Evolutionary conservation across 1,140 invertebrate genomes (phyloP).

Genomic region (Diorhabda carinulata): DNA sequence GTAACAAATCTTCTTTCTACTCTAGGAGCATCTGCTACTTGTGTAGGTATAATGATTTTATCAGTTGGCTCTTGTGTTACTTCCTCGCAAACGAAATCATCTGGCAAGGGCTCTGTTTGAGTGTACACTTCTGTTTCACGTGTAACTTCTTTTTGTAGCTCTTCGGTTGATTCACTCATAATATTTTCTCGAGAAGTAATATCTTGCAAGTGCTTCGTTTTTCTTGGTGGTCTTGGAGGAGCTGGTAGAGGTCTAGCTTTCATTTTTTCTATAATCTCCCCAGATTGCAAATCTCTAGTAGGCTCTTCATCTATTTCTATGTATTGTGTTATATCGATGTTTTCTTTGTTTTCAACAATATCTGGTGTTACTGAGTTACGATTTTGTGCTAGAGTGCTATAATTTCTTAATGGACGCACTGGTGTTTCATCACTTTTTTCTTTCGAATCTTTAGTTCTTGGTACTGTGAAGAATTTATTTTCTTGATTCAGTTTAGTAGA

Average conservation of each 20-base stretch:
- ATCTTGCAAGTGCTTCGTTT: constrained; percentile 47
- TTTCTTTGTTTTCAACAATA: constrained; percentile 49
- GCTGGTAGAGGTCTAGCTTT: constrained; percentile 76
- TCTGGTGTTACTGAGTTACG: constrained; percentile 29
- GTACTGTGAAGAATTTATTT: constrained; percentile 54
- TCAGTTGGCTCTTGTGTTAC: constrained; percentile 44
- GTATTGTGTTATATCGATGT: constrained; percentile 53
- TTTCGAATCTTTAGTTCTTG: constrained; percentile 39
- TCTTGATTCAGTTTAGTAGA: constrained; percentile 35
- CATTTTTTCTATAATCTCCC: constrained; percentile 71
- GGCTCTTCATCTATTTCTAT: constrained; percentile 59
- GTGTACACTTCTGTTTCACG: constrained; percentile 70
- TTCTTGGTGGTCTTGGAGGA: constrained; percentile 70
- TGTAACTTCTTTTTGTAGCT: constrained; percentile 40
- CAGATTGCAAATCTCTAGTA: constrained; percentile 62
- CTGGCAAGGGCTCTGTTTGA: constrained; percentile 75
- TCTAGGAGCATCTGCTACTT: background rate
- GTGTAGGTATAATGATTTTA: constrained; percentile 33
- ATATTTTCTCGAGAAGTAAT: constrained; percentile 38
- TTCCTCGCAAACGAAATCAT: constrained; percentile 69
- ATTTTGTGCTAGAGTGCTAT: constrained; percentile 63
- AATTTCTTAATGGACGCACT: constrained; percentile 58
- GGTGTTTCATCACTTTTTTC: constrained; percentile 39
- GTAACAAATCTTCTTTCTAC: constrained; percentile 55
- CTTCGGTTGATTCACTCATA: constrained; percentile 8